Evolutionary conservation across 2,113 vertebrate species (phyloP).

Genomic region (Petrocephalus zakoni): DNA sequence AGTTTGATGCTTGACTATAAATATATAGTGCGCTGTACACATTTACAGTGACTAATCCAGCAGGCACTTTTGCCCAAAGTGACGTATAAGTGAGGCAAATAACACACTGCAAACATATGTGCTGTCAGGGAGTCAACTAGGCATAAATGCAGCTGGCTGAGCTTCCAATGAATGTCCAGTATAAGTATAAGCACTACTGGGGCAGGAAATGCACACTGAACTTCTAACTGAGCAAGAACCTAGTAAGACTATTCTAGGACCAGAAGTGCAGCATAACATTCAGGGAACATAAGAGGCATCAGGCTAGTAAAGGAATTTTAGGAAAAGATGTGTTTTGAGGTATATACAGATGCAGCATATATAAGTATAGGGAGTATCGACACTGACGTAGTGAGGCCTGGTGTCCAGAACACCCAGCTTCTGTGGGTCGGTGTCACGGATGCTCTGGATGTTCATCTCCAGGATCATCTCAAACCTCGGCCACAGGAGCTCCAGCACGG

Average conservation of each 20-base stretch:
- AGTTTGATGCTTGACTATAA: background rate
- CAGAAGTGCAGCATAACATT: background rate
- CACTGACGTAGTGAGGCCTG: conserved; percentile 77
- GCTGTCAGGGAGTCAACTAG: background rate
- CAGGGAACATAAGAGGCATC: background rate
- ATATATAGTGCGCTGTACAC: background rate
- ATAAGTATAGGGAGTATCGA: background rate
- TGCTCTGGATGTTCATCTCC: conserved; percentile 88
- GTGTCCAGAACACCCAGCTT: conserved; percentile 81
- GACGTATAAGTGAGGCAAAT: background rate
- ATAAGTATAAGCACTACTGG: background rate
- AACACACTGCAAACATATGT: background rate
- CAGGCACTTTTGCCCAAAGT: background rate
- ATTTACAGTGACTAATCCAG: background rate
- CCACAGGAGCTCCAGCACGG: conserved; percentile 78
- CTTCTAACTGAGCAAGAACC: background rate
- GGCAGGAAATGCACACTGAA: background rate
- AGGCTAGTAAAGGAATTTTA: background rate
- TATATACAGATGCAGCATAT: background rate
- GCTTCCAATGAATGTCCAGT: background rate
- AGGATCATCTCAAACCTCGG: conserved; percentile 82
- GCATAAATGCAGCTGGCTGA: background rate
- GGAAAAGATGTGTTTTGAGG: background rate
- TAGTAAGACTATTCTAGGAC: background rate
- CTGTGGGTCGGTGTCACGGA: conserved; percentile 83